A percentile compares a stretch with the other conserved stretches of the same genome.
phyloP scores from a whole-genome alignment of 2,888 invertebrate genomes.

The Drosophila nr. perissopoda region DNA sequence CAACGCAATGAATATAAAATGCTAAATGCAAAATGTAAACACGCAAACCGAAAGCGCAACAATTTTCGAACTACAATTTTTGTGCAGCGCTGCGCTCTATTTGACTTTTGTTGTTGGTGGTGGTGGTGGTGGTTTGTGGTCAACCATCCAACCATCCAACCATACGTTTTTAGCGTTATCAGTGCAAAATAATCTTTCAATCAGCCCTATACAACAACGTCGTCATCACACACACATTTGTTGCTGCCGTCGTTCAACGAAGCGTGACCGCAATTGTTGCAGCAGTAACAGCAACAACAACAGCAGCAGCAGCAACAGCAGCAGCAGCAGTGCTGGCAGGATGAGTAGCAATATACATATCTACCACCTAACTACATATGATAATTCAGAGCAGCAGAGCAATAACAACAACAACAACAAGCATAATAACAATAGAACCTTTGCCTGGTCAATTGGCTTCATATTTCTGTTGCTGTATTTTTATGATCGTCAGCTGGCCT shows the following conservation, averaged over 20 bases:
- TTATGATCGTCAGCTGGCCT: constrained; percentile 2
- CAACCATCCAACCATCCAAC: constrained; percentile 76
- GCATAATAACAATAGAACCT: constrained; percentile 40
- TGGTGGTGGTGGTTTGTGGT: constrained; percentile 60
- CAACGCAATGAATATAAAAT: constrained; percentile 67
- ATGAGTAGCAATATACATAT: constrained; percentile 50
- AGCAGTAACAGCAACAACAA: constrained; percentile 41
- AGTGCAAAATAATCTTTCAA: constrained; percentile 84
- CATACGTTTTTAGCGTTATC: constrained; percentile 82
- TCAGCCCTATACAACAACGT: constrained; percentile 67
- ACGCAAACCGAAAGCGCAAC: constrained; percentile 78
- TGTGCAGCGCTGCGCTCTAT: constrained; percentile 69
- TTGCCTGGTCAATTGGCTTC: constrained; percentile 52
- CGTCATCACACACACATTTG: constrained; percentile 42
- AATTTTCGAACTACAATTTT: constrained; percentile 77
- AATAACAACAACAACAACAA: constrained; percentile 16
- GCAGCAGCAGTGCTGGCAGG: constrained; percentile 31
- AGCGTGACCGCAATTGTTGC: constrained; percentile 79
- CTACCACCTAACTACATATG: constrained; percentile 32
- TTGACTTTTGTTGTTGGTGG: constrained; percentile 66
- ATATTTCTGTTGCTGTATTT: constrained; percentile 8
- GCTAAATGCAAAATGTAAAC: constrained; percentile 65
- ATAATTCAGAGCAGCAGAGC: constrained; percentile 17
- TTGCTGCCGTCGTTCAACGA: constrained; percentile 66
- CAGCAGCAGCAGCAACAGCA: constrained; percentile 4